phyloP scores from a whole-genome alignment of 2,888 invertebrate genomes.

The Lasioglossum pauxillum region DNA sequence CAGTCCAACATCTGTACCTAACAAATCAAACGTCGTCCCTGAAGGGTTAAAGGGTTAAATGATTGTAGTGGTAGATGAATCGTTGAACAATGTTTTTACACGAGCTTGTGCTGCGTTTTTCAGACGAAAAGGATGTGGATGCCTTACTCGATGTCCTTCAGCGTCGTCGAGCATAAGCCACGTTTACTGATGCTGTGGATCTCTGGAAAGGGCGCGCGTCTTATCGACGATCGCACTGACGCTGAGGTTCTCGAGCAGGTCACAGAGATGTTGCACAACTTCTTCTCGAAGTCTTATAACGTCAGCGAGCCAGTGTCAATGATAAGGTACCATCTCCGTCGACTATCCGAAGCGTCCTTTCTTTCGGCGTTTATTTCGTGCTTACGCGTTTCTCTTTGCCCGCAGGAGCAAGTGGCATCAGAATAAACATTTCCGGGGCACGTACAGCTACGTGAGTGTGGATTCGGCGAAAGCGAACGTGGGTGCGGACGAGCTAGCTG shows the following conservation, averaged over 20 bases:
- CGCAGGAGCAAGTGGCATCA: conserved; percentile 89
- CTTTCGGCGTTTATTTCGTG: neutral
- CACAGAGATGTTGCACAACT: conserved; percentile 85
- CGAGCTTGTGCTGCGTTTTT: neutral
- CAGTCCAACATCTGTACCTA: neutral
- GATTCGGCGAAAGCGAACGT: conserved; percentile 84
- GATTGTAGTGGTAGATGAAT: neutral
- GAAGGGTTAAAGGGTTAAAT: neutral
- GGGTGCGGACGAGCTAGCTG: conserved; percentile 85
- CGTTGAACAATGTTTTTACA: neutral
- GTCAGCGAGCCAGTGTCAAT: conserved; percentile 85
- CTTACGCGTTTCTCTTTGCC: neutral
- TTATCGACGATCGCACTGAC: conserved; percentile 87
- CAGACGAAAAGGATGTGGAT: conserved; percentile 86
- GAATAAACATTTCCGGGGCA: conserved; percentile 89
- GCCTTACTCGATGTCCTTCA: conserved; percentile 87
- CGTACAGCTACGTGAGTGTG: conserved; percentile 88
- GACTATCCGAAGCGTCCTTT: neutral
- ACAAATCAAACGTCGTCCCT: neutral
- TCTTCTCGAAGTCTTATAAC: conserved; percentile 85
- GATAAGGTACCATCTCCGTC: conserved; percentile 83
- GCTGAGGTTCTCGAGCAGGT: conserved; percentile 85
- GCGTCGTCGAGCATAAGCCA: conserved; percentile 87
- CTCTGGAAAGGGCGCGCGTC: conserved; percentile 86
- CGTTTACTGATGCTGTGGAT: conserved; percentile 88